Conservation (phyloP, 2,797 vertebrate genomes). For the Anguilla marmorata region DNA sequence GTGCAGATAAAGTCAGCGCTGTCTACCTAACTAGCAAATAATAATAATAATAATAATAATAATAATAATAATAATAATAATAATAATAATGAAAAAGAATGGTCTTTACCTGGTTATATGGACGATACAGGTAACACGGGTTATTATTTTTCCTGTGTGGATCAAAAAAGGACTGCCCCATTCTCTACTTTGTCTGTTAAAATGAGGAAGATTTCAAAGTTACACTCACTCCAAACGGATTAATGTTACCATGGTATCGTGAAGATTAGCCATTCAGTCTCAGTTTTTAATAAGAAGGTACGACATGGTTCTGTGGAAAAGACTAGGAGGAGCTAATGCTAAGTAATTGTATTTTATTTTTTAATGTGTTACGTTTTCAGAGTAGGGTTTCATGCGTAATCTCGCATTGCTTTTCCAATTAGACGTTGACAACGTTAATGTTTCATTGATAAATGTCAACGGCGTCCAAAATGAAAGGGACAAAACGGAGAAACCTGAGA, state of each 20-base stretch:
- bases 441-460: slow-evolving; percentile 20
- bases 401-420: slow-evolving; percentile 20
- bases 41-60: background rate
- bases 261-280: background rate
- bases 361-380: slow-evolving; percentile 19
- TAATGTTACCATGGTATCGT: slow-evolving; percentile 18
- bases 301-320: background rate
- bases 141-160: background rate
- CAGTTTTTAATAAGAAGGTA: background rate
- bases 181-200: background rate
- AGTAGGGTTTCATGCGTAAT: background rate
- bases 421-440: background rate
- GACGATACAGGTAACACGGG: background rate
- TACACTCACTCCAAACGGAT: background rate
- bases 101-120: background rate
- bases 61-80: background rate
- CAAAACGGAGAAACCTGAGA: slow-evolving; percentile 22
- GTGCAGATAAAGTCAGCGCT: background rate
- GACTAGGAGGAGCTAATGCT: background rate
- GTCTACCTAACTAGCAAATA: background rate
- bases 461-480: background rate
- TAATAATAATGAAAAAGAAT: background rate
- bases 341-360: slow-evolving; percentile 12
- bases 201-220: background rate
- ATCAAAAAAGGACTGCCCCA: background rate